Percentiles rank a stretch among this genome's conserved stretches.
Conservation (phyloP, 2,797 vertebrate species). For the Stomatorhinus walkeri region DNA sequence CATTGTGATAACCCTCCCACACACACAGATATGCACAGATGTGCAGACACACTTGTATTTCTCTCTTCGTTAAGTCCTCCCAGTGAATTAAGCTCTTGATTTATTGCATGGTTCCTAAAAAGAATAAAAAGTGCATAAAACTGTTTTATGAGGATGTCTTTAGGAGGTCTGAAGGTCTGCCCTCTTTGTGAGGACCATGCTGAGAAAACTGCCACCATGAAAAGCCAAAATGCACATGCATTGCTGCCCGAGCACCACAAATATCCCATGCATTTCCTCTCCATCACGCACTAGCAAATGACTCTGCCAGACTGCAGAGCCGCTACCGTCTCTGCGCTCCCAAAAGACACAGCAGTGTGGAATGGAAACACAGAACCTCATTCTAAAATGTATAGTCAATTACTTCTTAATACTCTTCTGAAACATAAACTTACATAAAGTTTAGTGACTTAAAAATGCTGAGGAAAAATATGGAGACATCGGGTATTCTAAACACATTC, state of each 20-base stretch:
- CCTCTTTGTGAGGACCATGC: neutral
- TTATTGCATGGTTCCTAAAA: neutral
- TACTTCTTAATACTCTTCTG: neutral
- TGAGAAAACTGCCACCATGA: neutral
- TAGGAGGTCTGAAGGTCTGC: neutral
- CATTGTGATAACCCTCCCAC: neutral
- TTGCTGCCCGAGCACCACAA: neutral
- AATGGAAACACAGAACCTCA: neutral
- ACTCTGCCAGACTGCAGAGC: neutral
- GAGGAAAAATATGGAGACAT: neutral
- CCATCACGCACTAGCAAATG: constrained; percentile 4
- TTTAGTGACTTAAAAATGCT: neutral
- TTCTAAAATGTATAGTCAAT: neutral
- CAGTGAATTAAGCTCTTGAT: neutral
- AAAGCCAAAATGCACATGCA: neutral
- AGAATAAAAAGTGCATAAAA: neutral
- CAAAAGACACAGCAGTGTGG: neutral
- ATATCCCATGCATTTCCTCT: constrained; percentile 14
- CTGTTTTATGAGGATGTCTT: neutral
- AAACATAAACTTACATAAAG: neutral
- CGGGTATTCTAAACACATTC: neutral
- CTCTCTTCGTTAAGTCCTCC: constrained; percentile 13
- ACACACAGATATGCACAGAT: neutral
- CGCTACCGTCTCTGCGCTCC: neutral
- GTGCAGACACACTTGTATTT: neutral